Evolutionary conservation across 1,140 invertebrate species (phyloP), one percentile per base, ranked within the genome.

Genomic region (Brachionus rubens): DNA sequence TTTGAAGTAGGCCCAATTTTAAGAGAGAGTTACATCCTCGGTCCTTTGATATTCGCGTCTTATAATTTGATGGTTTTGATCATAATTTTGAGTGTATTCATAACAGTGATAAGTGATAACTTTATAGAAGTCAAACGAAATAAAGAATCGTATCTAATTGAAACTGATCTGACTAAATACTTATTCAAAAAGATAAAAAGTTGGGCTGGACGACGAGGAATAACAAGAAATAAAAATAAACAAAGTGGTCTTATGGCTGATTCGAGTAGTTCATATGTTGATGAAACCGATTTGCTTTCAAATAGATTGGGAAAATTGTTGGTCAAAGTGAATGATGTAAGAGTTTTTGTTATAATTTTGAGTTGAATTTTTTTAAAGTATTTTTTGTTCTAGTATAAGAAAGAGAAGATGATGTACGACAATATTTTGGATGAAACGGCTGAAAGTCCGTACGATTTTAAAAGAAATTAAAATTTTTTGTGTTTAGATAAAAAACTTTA

Each of bases 31-130:
- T 26, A 9, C 4, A 43, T 59, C 2, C 36, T 79, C 1, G 80
- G 78, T 1, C 78, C 79, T 2, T 65, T 80, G 2, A 56, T 80
- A 1, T 79, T 81, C 52, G 78, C 79, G 40, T 56, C 77, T 56
- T 81, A 79, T 75, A 77, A 78, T 40, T 47, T 81, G 3, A 72
- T 78, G 14, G 78, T 80, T 54, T 76, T 78, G 48, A 78, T 80
- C 28, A 77, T 80, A 30, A 62, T 81, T 6, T 68, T 81, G 36
- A 81, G 79, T 75, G 78, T 81, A 48, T 79, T 81, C 12, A 75
- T 81, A 12, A 78, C 79, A 5, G 79, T 81, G 14, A 52, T 81
- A 9, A 79, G 78, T 46, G 79, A 80, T 24, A 70, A 72, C 6
- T 80, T 79, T 75, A 72, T 78, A 4, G 59, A 79, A 68, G 81